phyloP scores from a whole-genome alignment of 2,797 vertebrate genomes.

The Bovichtus diacanthus region DNA sequence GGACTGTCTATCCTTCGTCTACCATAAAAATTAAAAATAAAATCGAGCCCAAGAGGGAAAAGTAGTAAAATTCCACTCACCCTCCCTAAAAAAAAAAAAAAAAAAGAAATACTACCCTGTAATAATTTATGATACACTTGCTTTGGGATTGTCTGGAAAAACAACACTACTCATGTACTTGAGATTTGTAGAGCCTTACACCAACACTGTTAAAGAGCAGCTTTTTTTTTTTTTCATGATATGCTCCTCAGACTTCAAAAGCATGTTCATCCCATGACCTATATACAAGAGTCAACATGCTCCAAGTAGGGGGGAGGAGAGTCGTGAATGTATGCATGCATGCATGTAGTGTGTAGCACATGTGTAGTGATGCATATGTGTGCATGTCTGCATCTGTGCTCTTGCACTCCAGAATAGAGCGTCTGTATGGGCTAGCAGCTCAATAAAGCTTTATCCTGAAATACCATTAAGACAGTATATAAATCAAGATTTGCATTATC shows the following conservation, averaged over 20 bases:
- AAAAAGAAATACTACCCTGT: not conserved
- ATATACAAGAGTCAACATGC: conserved; percentile 67
- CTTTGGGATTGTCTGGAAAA: conserved; percentile 16
- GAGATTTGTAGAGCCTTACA: conserved; percentile 1
- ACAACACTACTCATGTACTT: conserved; percentile 7
- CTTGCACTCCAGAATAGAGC: conserved; percentile 1
- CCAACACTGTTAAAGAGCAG: not conserved
- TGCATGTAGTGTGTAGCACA: conserved; percentile 43
- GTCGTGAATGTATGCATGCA: conserved; percentile 51
- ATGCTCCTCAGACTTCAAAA: conserved; percentile 47
- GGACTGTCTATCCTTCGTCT: not conserved
- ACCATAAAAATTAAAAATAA: too few species aligned
- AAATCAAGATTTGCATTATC: not conserved
- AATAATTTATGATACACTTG: conserved; percentile 20
- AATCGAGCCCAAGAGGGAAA: not conserved
- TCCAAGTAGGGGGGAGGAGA: conserved; percentile 41
- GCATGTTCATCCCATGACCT: conserved; percentile 58
- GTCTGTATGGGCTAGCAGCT: not conserved
- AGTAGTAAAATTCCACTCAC: not conserved
- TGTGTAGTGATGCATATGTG: conserved; percentile 65
- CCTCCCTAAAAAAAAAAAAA: not conserved
- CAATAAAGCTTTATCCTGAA: not conserved
- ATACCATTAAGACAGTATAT: not conserved
- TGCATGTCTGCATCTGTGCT: conserved; percentile 57
- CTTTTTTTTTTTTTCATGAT: conserved; percentile 7